Percentiles rank a stretch among this genome's conserved stretches.
phyloP scores from a whole-genome alignment of 2,797 vertebrate genomes.

The Tokudaia muenninki region DNA sequence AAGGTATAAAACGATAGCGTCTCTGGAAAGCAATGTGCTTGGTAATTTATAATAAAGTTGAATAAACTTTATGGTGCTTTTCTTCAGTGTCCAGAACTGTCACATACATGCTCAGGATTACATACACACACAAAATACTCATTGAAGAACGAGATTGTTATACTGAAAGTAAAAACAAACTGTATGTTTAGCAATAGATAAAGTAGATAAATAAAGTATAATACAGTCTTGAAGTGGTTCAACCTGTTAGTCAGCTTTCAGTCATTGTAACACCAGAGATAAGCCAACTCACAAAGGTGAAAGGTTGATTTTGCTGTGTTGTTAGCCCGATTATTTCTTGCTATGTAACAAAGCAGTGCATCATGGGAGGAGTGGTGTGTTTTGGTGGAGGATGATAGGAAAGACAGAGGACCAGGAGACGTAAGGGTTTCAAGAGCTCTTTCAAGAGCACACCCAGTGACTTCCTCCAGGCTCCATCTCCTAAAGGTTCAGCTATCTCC shows the following conservation, averaged over 20 bases:
- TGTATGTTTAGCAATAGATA: background rate
- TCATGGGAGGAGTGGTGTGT: background rate
- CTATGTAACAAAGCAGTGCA: background rate
- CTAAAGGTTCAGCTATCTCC: background rate
- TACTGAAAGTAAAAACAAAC: conserved; percentile 5
- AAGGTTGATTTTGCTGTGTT: background rate
- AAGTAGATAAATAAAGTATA: background rate
- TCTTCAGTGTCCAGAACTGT: background rate
- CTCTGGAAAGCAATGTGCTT: background rate
- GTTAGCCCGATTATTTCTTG: background rate
- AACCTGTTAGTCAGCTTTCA: background rate
- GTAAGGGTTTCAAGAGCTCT: background rate
- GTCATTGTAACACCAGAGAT: background rate
- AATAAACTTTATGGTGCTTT: background rate
- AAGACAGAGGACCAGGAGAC: background rate
- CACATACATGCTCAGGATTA: background rate
- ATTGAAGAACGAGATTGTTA: background rate
- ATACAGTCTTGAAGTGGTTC: background rate
- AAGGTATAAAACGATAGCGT: background rate
- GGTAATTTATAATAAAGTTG: background rate
- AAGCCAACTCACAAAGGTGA: background rate
- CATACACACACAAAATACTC: background rate
- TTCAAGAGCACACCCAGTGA: background rate
- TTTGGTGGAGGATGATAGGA: no score
- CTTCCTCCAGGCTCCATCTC: no score